phyloP scores from a whole-genome alignment of 2,113 vertebrate species.

The Lampris megalopsis region DNA sequence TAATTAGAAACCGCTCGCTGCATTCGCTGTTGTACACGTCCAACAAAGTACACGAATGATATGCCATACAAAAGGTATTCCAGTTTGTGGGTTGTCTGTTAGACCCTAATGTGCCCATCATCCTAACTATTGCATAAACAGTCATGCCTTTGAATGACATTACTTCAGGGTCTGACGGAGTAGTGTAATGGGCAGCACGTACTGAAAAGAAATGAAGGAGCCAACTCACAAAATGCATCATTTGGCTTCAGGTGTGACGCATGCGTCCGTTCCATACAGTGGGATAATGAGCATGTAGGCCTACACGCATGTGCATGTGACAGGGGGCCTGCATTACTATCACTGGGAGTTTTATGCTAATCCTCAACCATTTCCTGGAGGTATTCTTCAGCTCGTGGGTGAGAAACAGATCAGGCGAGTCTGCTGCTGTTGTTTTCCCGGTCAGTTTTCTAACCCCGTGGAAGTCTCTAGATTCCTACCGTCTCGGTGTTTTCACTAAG shows the following conservation, averaged over 20 bases:
- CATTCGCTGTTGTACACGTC: slow-evolving; percentile 6
- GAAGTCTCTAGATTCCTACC: slow-evolving; percentile 33
- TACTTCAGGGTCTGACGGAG: background rate
- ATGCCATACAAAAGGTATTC: background rate
- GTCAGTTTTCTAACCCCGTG: slow-evolving; percentile 52
- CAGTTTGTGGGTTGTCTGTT: background rate
- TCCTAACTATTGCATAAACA: background rate
- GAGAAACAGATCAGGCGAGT: slow-evolving; percentile 39
- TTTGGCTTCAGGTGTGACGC: slow-evolving; percentile 37
- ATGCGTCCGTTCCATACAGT: slow-evolving; percentile 52
- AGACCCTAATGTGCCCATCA: background rate
- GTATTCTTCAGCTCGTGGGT: slow-evolving; percentile 12
- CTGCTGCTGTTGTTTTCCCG: slow-evolving; percentile 40
- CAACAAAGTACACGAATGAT: background rate
- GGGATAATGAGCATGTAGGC: slow-evolving; percentile 14
- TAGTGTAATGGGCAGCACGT: slow-evolving; percentile 29
- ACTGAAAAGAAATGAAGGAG: slow-evolving; percentile 9
- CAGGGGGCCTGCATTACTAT: slow-evolving; percentile 11
- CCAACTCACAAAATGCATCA: slow-evolving; percentile 26
- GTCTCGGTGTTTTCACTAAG: slow-evolving; percentile 14
- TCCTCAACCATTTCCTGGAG: slow-evolving; percentile 22
- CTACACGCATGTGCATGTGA: slow-evolving; percentile 16
- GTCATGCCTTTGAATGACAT: slow-evolving; percentile 9
- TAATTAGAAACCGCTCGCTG: slow-evolving; percentile 8
- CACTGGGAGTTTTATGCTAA: slow-evolving; percentile 24